Evolutionary conservation across 2,113 vertebrate species (phyloP).

Genomic region (Pachycephala philippinensis): DNA sequence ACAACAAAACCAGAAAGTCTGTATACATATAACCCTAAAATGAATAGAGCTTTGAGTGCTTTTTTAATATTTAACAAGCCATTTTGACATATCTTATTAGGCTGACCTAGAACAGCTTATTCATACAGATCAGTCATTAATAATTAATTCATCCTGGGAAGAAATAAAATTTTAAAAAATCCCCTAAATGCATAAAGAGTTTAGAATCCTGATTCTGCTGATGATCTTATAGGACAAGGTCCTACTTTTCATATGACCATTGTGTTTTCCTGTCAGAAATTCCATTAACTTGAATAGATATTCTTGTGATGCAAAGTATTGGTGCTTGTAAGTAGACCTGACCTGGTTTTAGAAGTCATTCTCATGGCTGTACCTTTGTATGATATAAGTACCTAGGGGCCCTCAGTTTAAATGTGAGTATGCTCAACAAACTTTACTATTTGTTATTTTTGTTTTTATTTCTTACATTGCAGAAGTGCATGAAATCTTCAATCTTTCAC

Average conservation of each 20-base stretch:
- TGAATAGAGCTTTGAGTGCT: not conserved
- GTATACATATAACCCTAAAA: not conserved
- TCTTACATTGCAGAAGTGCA: not conserved
- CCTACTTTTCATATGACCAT: not conserved
- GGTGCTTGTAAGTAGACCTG: not conserved
- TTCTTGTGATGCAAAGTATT: not conserved
- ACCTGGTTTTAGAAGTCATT: not conserved
- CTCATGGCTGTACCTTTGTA: not conserved
- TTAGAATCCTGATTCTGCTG: not conserved
- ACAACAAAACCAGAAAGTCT: not conserved
- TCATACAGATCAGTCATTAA: not conserved
- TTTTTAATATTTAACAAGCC: constrained; percentile 40
- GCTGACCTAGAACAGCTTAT: not conserved
- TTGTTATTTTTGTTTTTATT: not conserved
- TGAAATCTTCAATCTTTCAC: not conserved
- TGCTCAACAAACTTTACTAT: not conserved
- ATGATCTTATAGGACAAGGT: not conserved
- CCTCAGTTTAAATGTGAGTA: not conserved
- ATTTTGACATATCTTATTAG: not conserved
- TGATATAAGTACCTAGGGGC: not conserved
- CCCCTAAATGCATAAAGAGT: not conserved
- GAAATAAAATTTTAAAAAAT: not conserved
- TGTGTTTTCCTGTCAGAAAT: not conserved
- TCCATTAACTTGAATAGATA: not conserved
- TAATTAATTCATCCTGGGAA: not conserved